Percentiles rank a stretch among this genome's conserved stretches.
phyloP scores from a whole-genome alignment of 2,888 invertebrate species.

The Osedax frankpressi region DNA sequence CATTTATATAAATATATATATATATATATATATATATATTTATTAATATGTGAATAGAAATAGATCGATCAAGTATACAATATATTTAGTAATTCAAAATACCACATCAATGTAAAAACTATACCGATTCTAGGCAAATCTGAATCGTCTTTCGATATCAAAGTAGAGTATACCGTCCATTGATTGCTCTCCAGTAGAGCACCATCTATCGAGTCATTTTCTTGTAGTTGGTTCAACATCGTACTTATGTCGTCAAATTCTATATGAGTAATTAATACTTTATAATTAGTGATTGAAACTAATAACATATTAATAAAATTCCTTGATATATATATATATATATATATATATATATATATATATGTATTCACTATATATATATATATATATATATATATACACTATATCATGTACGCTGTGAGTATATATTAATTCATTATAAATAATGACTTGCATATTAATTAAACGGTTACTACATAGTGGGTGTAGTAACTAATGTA shows the following conservation, averaged over 20 bases:
- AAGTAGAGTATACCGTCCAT: neutral
- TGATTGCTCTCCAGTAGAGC: neutral
- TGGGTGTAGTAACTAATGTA: too few species aligned
- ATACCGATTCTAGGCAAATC: neutral
- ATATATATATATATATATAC: neutral
- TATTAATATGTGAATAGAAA: too few species aligned
- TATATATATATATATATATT: too few species aligned
- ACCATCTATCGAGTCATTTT: neutral
- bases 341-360: neutral
- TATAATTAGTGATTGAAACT: neutral
- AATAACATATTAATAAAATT: neutral
- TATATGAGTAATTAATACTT: too few species aligned
- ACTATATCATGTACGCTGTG: neutral
- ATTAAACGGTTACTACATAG: too few species aligned
- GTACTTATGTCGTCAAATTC: neutral
- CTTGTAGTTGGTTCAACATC: neutral
- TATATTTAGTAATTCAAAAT: too few species aligned
- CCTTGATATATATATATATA: neutral
- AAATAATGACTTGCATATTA: too few species aligned
- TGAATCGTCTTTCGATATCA: neutral
- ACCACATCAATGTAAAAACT: too few species aligned
- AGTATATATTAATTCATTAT: too few species aligned
- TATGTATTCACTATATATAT: neutral
- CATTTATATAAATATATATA: too few species aligned
- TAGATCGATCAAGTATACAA: too few species aligned